These are phyloP conservation scores for Coleophora flavipennella DNA, from an alignment of 2,888 invertebrate species.

Conservation along the genomic window DNA sequence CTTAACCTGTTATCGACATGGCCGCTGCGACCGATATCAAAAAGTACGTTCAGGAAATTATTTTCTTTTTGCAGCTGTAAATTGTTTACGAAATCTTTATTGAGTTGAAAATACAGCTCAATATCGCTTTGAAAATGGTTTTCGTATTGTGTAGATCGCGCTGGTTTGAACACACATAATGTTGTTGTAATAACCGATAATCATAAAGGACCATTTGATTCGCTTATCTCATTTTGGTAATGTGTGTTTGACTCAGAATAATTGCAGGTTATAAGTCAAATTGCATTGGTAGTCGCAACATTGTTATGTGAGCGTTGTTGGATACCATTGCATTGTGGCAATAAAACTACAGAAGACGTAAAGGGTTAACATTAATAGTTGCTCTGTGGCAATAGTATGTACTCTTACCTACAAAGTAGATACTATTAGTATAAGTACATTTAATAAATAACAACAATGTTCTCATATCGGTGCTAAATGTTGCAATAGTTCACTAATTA, in stretches of 20 bases:
- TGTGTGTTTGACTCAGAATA: constrained; percentile 28
- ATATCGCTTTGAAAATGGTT: constrained; percentile 19
- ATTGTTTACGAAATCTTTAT: constrained; percentile 12
- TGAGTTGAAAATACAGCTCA: constrained; percentile 19
- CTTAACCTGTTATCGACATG: constrained; percentile 55
- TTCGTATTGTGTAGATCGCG: neutral
- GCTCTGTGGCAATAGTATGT: too few species aligned
- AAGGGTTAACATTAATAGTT: too few species aligned
- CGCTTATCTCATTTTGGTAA: constrained; percentile 43
- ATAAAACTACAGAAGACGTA: too few species aligned
- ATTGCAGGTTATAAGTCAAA: constrained; percentile 15
- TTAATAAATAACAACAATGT: too few species aligned
- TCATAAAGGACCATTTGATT: constrained; percentile 41
- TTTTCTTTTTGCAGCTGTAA: too few species aligned
- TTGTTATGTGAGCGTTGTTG: constrained; percentile 22
- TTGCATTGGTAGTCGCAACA: constrained; percentile 26
- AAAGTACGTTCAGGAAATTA: constrained; percentile 19
- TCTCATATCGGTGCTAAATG: too few species aligned
- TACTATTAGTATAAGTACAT: too few species aligned
- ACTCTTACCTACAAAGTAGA: too few species aligned
- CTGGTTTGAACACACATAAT: constrained; percentile 31
- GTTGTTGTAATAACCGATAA: constrained; percentile 47
- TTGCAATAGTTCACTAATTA: too few species aligned
- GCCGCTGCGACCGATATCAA: constrained; percentile 31
- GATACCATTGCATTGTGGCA: neutral